Evolutionary conservation across 2,113 vertebrate species (phyloP).

Genomic region (Peucedramus taeniatus): DNA sequence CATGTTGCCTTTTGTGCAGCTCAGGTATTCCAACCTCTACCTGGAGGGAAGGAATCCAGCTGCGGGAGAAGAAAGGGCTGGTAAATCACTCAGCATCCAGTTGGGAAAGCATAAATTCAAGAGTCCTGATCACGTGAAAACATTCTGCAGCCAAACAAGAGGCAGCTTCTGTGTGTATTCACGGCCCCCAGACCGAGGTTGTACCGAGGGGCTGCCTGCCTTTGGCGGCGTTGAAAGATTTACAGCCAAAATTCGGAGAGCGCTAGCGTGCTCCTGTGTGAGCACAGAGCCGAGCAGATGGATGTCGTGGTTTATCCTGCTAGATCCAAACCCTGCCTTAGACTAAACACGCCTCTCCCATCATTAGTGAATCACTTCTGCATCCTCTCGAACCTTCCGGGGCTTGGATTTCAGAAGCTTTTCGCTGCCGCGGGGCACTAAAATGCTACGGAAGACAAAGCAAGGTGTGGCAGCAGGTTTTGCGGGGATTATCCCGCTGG

Average conservation of each 20-base stretch:
- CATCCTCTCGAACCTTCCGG: conserved; percentile 32
- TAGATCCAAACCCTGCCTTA: background rate
- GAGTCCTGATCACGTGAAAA: background rate
- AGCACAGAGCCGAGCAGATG: background rate
- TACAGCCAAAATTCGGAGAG: background rate
- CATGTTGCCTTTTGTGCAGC: conserved; percentile 10
- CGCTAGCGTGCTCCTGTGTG: fast-evolving
- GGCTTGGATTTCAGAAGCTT: conserved; percentile 14
- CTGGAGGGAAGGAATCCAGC: conserved; percentile 1
- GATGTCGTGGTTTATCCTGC: background rate
- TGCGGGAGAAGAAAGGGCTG: background rate
- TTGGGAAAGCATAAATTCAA: background rate
- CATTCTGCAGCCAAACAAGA: background rate
- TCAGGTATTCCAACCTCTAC: background rate
- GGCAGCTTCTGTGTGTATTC: background rate
- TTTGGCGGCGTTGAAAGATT: background rate
- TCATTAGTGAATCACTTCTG: conserved; percentile 23
- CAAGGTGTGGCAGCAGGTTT: conserved; percentile 47
- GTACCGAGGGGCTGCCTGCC: background rate
- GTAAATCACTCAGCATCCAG: background rate
- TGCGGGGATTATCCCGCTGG: background rate
- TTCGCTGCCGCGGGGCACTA: background rate
- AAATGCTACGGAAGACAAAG: conserved; percentile 26
- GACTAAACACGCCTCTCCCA: conserved; percentile 23
- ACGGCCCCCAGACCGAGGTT: background rate